Evolutionary conservation across 2,113 vertebrate species (phyloP).

Genomic region (Semicossyphus pulcher): DNA sequence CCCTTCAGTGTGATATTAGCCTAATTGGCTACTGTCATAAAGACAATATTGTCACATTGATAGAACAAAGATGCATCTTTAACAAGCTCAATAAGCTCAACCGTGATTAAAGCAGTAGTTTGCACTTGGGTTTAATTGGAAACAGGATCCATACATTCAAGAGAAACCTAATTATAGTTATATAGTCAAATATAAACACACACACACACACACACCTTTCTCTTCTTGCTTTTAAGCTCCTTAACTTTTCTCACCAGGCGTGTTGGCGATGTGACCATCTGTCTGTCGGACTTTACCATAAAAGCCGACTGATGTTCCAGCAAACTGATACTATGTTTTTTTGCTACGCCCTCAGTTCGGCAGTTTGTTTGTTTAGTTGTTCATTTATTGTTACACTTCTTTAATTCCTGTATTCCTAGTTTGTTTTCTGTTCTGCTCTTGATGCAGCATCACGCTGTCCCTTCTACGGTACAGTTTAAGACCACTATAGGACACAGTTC

Average conservation of each 20-base stretch:
- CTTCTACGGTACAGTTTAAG: background rate
- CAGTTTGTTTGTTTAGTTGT: background rate
- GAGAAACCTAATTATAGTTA: background rate
- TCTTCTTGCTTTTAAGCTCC: slow-evolving; percentile 22
- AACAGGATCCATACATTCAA: too few relatives aligned
- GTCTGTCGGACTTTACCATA: slow-evolving; percentile 70
- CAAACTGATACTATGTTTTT: background rate
- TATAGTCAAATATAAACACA: background rate
- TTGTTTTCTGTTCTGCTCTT: background rate
- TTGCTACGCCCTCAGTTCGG: background rate
- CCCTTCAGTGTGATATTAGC: background rate
- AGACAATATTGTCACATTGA: too few relatives aligned
- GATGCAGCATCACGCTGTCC: background rate
- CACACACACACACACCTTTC: background rate
- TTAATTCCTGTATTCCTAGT: background rate
- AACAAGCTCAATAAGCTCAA: too few relatives aligned
- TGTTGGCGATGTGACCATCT: slow-evolving; percentile 66
- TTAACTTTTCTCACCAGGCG: slow-evolving; percentile 60
- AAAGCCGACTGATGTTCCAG: slow-evolving; percentile 1
- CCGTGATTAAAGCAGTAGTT: too few relatives aligned
- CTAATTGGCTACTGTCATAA: too few relatives aligned
- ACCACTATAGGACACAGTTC: background rate
- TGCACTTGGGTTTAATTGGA: too few relatives aligned
- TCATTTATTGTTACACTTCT: background rate
- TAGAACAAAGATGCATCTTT: too few relatives aligned